These are phyloP conservation scores for Ooceraea biroi DNA, from an alignment of 1,140 invertebrate species.

Conservation along the genomic window DNA sequence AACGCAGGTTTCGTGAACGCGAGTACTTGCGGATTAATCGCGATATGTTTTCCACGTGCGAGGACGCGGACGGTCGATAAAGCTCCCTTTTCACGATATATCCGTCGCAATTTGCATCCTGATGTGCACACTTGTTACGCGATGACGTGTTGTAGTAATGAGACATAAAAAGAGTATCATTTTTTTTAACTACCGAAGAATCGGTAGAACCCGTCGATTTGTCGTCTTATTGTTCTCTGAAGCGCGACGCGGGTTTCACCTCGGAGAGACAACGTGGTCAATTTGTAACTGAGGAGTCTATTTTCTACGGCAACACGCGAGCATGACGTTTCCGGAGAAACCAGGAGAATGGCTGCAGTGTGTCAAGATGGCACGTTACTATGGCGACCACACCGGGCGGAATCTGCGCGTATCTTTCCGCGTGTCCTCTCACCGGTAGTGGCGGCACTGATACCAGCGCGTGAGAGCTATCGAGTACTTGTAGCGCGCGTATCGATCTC, in stretches of 20 bases:
- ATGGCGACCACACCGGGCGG: conserved; percentile 75
- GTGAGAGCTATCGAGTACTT: conserved; percentile 27
- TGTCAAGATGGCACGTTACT: conserved; percentile 82
- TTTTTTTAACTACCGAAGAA: background rate
- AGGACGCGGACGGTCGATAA: conserved; percentile 46
- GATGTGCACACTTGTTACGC: background rate
- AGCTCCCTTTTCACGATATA: background rate
- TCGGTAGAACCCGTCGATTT: background rate
- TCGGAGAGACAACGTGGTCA: background rate
- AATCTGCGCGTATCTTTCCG: conserved; percentile 69
- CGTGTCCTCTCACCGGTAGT: conserved; percentile 58
- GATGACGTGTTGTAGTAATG: background rate
- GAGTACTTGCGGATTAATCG: conserved; percentile 24
- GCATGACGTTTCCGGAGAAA: conserved; percentile 61
- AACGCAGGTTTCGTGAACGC: conserved; percentile 31
- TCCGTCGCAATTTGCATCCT: conserved; percentile 13
- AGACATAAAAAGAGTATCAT: background rate
- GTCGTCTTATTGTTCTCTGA: background rate
- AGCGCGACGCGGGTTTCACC: background rate
- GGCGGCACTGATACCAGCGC: conserved; percentile 42
- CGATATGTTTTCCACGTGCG: conserved; percentile 47
- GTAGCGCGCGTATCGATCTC: conserved; percentile 39
- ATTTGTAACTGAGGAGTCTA: conserved; percentile 12
- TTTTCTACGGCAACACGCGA: conserved; percentile 13
- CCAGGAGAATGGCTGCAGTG: conserved; percentile 71